Conservation (phyloP, 2,888 invertebrate genomes). For the Drosophila putrida region DNA sequence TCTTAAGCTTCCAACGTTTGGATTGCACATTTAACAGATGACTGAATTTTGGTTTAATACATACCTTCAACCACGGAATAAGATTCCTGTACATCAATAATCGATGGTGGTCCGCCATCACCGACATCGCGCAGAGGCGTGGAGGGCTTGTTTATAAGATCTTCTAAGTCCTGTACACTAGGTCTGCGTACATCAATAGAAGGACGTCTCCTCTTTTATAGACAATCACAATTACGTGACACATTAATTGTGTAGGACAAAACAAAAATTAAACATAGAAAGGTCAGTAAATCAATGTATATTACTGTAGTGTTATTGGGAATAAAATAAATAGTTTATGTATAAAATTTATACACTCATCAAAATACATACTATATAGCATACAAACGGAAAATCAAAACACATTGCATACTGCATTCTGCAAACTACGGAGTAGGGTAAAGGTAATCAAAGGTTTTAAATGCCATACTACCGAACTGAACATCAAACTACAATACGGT, state of each 20-base stretch:
- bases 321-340: constrained; percentile 6
- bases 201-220: constrained; percentile 91
- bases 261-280: constrained; percentile 15
- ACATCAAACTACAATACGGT: constrained; percentile 32
- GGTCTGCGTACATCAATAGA: constrained; percentile 96
- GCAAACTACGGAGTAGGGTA: constrained; percentile 21
- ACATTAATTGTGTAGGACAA: constrained; percentile 10
- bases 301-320: background rate
- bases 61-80: constrained; percentile 98
- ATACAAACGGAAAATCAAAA: constrained; percentile 39
- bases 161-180: constrained; percentile 95
- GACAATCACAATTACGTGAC: constrained; percentile 30
- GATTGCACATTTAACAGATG: background rate
- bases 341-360: constrained; percentile 21
- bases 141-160: constrained; percentile 95
- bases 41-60: constrained; percentile 13
- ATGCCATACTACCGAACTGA: constrained; percentile 36
- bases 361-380: constrained; percentile 37
- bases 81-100: constrained; percentile 97
- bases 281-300: constrained; percentile 6
- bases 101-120: constrained; percentile 93
- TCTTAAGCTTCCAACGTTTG: background rate
- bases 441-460: constrained; percentile 8
- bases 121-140: constrained; percentile 94
- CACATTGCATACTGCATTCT: constrained; percentile 25